Base-by-base conservation (phyloP, 2,797 vertebrate genomes). In the Eulemur albifrons region DNA sequence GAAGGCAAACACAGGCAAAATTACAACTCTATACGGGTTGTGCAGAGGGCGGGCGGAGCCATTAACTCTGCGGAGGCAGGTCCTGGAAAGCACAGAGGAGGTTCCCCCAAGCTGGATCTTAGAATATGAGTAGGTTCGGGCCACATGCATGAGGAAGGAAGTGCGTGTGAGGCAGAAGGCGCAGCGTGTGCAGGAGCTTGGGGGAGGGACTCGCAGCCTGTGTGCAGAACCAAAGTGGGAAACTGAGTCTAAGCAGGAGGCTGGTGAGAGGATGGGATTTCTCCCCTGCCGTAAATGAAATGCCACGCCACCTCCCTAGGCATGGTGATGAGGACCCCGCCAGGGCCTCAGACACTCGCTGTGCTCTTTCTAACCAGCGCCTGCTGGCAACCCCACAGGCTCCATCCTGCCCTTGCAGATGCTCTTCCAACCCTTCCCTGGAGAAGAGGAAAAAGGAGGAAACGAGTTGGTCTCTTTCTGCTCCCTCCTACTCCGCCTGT, bases 141-240 rank as follows among this genome's bases (percentile, higher is more conserved):
- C 32, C 50, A 14, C 0, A 0, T 27, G 40, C 13, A 12, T 17
- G 5, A 84, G 54, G 72, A 86, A 86, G 67, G 57, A 70, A 38
- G 43, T 13, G 15, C 52, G 25, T 0, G 35, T 30, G 27, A 32
- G 4, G 32, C 25, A n/a, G 59, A 57, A 67, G 45, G 40, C 9
- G 15, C 1, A 2, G 32, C 2, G 0, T 3, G 32, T 12, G 6
- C 8, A 35, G n/a, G 57, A 48, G 35, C 30, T 50, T 61, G 2
- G n/a, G 38, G 57, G 1, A 3, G 30, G 54, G 43, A 17, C 59
- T 32, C 25, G 0, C 2, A 8, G 20, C 43, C 18, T 38, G 12
- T 7, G 25, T 54, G 52, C 30, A 8, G 35, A 79, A 20, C 61
- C 18, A 23, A 21, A 9, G 61, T 43, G 25, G 13, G 13, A 8